Conservation (phyloP, 2,797 vertebrate species). For the Protonibea diacanthus region DNA sequence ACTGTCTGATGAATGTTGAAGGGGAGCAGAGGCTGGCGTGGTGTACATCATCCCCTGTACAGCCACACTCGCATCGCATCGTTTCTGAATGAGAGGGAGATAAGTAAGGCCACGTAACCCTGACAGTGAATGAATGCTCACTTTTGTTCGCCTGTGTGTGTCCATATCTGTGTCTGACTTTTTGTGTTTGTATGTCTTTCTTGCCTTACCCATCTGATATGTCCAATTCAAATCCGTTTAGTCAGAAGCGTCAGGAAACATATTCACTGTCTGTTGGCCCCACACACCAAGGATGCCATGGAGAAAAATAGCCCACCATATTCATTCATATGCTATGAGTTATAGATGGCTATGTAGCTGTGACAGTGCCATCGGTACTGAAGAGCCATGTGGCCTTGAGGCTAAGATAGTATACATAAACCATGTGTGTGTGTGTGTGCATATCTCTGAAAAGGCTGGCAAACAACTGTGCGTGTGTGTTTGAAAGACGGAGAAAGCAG, state of each 20-base stretch:
- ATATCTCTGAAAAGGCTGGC: conserved; percentile 21
- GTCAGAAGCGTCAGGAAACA: conserved; percentile 31
- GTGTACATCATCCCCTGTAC: conserved; percentile 74
- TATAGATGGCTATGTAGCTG: conserved; percentile 56
- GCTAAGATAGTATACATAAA: conserved; percentile 70
- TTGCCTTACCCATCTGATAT: not conserved
- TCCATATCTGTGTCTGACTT: conserved; percentile 24
- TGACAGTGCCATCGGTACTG: conserved; percentile 54
- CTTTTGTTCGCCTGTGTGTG: conserved; percentile 38
- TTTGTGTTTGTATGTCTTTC: conserved; percentile 36
- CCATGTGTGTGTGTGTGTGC: conserved; percentile 45
- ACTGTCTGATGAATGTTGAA: conserved; percentile 77
- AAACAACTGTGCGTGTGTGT: conserved; percentile 4
- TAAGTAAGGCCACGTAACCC: conserved; percentile 63
- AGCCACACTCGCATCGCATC: conserved; percentile 38
- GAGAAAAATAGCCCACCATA: conserved; percentile 44
- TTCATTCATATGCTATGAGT: conserved; percentile 66
- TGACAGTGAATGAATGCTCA: conserved; percentile 50
- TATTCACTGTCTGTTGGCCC: conserved; percentile 10
- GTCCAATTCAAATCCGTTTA: conserved; percentile 33
- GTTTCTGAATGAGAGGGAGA: conserved; percentile 69
- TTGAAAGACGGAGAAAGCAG: conserved; percentile 48
- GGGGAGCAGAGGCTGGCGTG: conserved; percentile 61
- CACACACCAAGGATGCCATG: conserved; percentile 7
- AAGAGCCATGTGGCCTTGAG: conserved; percentile 65